phyloP scores from a whole-genome alignment of 2,113 vertebrate genomes.

The Camelus dromedarius region DNA sequence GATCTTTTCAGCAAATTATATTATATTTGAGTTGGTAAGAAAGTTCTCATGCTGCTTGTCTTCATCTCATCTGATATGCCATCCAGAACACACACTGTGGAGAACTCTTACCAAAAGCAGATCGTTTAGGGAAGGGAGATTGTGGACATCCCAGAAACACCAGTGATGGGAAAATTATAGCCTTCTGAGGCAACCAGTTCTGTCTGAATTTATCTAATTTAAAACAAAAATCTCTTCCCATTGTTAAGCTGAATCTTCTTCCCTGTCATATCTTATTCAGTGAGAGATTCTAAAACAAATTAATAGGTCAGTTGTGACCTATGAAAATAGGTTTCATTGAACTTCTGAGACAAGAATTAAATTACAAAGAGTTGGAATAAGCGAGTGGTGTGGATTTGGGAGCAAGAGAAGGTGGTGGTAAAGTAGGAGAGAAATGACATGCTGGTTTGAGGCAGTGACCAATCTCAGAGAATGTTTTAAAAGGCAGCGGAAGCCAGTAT shows the following conservation, averaged over 20 bases:
- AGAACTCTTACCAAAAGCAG: not conserved
- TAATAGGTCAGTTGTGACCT: not conserved
- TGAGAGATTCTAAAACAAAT: not conserved
- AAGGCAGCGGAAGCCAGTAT: not conserved
- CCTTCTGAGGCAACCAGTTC: not conserved
- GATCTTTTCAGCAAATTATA: not conserved
- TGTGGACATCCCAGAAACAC: not conserved
- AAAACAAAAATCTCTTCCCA: not conserved
- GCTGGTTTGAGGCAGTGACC: not conserved
- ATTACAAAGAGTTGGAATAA: not conserved
- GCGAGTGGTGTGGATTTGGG: no score
- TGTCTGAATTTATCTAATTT: not conserved
- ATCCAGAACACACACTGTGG: not conserved
- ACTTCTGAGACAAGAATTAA: not conserved
- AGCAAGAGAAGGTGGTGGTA: fast-evolving
- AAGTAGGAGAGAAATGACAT: fast-evolving
- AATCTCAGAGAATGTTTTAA: not conserved
- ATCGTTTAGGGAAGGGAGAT: not conserved
- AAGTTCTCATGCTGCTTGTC: not conserved
- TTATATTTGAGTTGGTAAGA: not conserved
- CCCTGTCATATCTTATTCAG: not conserved
- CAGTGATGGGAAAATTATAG: not conserved
- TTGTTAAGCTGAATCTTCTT: not conserved
- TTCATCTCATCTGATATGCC: not conserved
- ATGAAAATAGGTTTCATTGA: not conserved